phyloP scores from a whole-genome alignment of 2,888 invertebrate species.

The Pollenia labialis region DNA sequence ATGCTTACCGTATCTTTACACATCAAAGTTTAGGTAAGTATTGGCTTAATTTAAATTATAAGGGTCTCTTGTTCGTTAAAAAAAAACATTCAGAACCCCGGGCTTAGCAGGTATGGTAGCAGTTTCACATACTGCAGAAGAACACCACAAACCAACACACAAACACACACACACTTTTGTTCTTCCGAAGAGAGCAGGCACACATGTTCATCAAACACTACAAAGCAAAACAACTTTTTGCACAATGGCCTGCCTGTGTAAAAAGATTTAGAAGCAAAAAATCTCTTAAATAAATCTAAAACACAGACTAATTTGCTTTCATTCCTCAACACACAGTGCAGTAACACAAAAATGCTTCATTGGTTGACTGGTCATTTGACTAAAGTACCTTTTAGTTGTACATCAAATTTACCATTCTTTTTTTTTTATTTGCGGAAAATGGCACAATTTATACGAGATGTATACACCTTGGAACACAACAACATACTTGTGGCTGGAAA shows the following conservation, averaged over 20 bases:
- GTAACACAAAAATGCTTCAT: slow-evolving; percentile 44
- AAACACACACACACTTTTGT: not conserved
- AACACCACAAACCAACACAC: not conserved
- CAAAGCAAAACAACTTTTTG: slow-evolving; percentile 15
- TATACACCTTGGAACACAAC: slow-evolving; percentile 17
- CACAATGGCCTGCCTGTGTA: slow-evolving; percentile 32
- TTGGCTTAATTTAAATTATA: too few relatives aligned
- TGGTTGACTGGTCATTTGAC: slow-evolving; percentile 65
- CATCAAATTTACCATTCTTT: slow-evolving; percentile 54
- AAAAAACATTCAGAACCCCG: too few relatives aligned
- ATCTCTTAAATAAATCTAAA: not conserved
- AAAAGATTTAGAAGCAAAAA: not conserved
- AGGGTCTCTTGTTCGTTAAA: too few relatives aligned
- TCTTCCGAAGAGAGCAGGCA: not conserved
- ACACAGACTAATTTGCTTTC: not conserved
- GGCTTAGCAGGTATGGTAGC: slow-evolving; percentile 23
- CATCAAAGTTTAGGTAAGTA: too few relatives aligned
- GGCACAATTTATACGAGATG: not conserved
- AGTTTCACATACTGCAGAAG: not conserved
- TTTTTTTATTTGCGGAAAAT: not conserved
- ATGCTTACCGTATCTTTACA: too few relatives aligned
- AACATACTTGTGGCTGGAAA: slow-evolving; percentile 28
- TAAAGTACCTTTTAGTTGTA: slow-evolving; percentile 64
- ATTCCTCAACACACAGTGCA: slow-evolving; percentile 24
- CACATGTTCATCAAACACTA: slow-evolving; percentile 32